These are phyloP conservation scores for Myopa testacea DNA, from an alignment of 2,888 invertebrate species.

Conservation along the genomic window DNA sequence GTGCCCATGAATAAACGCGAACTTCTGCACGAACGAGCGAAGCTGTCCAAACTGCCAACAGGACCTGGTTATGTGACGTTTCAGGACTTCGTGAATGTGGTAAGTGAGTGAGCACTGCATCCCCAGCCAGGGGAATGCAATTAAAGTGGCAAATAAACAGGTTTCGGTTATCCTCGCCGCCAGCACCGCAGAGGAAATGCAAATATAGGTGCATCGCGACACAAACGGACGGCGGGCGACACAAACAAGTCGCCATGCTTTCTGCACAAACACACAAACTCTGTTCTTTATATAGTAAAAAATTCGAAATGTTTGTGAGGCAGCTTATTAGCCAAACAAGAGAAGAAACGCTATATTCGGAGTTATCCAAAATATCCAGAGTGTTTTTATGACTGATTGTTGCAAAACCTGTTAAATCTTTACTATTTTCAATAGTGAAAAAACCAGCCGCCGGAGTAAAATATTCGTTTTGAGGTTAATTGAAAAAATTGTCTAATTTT, in stretches of 20 bases:
- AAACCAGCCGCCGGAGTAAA: too few species aligned
- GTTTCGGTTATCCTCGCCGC: background rate
- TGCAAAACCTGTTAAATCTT: too few species aligned
- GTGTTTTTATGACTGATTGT: too few species aligned
- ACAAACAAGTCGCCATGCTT: constrained; percentile 9
- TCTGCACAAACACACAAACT: constrained; percentile 17
- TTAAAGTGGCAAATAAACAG: background rate
- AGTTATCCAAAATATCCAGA: too few species aligned
- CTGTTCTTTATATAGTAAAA: too few species aligned
- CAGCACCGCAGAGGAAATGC: constrained; percentile 27
- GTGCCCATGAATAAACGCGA: constrained; percentile 82
- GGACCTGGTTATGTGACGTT: constrained; percentile 83
- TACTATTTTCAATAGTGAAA: too few species aligned
- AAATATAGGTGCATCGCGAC: constrained; percentile 41
- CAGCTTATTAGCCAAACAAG: too few species aligned
- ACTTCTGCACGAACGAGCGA: constrained; percentile 79
- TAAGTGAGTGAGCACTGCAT: constrained; percentile 71
- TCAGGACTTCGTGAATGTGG: constrained; percentile 95
- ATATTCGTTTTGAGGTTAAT: too few species aligned
- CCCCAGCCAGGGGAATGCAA: background rate
- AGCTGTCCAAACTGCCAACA: constrained; percentile 73
- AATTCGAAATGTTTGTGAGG: too few species aligned
- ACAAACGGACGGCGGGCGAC: constrained; percentile 4
- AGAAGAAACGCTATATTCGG: too few species aligned
- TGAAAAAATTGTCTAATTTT: too few species aligned